A percentile compares a stretch with the other conserved stretches of the same genome.
These are phyloP conservation scores for Neogobius melanostomus DNA, from an alignment of 2,113 vertebrate species.

Conservation along the genomic window DNA sequence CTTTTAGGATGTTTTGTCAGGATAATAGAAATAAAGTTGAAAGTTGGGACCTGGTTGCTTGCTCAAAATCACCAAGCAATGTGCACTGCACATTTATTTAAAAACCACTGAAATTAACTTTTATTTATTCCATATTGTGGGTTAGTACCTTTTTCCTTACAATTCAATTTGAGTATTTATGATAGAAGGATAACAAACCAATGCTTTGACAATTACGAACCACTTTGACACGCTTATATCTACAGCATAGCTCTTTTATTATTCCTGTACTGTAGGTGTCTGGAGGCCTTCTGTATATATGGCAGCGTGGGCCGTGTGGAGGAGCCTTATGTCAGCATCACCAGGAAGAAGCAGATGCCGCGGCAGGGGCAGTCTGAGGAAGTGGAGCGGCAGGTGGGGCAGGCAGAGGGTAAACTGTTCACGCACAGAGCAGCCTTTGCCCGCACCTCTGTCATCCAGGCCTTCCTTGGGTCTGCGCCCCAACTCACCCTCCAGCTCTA, in stretches of 20 bases:
- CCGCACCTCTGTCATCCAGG: conserved; percentile 94
- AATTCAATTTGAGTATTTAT: too few species aligned
- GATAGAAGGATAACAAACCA: too few species aligned
- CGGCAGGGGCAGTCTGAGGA: conserved; percentile 87
- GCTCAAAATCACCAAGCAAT: too few species aligned
- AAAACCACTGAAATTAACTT: too few species aligned
- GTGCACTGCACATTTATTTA: too few species aligned
- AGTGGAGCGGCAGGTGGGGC: conserved; percentile 92
- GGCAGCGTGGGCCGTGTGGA: conserved; percentile 83
- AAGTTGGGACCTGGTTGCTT: too few species aligned
- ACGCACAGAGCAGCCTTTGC: conserved; percentile 93
- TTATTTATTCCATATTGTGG: too few species aligned
- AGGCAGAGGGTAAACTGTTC: conserved; percentile 91
- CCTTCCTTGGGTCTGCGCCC: conserved; percentile 95
- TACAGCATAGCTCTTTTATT: not conserved
- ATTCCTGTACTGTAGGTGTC: conserved; percentile 79
- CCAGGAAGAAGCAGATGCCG: conserved; percentile 91
- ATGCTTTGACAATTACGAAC: too few species aligned
- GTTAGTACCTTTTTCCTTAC: too few species aligned
- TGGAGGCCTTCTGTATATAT: conserved; percentile 93
- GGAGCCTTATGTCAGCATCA: conserved; percentile 98
- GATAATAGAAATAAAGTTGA: too few species aligned
- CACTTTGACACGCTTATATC: too few species aligned
- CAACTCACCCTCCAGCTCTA: conserved; percentile 97
- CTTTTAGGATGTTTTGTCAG: too few species aligned